These are phyloP conservation scores for Carassius auratus DNA, from an alignment of 2,113 vertebrate genomes.

Conservation along the genomic window DNA sequence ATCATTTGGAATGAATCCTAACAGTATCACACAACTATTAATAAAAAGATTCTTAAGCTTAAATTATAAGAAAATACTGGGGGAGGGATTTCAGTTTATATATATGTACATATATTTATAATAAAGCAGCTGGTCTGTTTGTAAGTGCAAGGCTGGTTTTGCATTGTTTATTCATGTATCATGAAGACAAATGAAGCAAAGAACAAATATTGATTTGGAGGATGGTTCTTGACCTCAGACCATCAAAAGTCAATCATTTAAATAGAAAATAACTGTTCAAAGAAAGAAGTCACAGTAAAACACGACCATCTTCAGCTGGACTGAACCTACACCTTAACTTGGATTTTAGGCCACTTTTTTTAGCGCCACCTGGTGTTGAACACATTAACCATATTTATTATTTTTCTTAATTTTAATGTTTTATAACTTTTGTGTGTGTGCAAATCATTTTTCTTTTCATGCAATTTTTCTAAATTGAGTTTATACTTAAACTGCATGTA, in stretches of 20 bases:
- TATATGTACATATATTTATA: background rate
- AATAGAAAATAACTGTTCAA: background rate
- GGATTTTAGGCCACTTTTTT: background rate
- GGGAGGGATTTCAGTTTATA: no score
- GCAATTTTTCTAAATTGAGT: background rate
- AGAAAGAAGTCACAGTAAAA: background rate
- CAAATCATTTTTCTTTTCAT: background rate
- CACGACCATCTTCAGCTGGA: background rate
- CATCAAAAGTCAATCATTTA: background rate
- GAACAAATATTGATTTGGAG: conserved; percentile 20
- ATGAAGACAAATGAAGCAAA: background rate
- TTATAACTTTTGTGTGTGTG: no score
- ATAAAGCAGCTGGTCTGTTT: no score
- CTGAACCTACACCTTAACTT: background rate
- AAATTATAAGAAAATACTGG: no score
- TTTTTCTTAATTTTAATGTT: background rate
- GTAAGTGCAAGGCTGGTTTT: background rate
- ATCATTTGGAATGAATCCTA: background rate
- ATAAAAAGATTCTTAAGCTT: background rate
- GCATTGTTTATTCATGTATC: background rate
- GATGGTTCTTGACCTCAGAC: background rate
- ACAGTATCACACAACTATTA: no score
- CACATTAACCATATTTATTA: background rate
- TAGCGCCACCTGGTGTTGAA: conserved; percentile 43
- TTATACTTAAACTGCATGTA: background rate